Evolutionary conservation across 2,113 vertebrate species (phyloP).

Genomic region (Thamnophis sirtalis): DNA sequence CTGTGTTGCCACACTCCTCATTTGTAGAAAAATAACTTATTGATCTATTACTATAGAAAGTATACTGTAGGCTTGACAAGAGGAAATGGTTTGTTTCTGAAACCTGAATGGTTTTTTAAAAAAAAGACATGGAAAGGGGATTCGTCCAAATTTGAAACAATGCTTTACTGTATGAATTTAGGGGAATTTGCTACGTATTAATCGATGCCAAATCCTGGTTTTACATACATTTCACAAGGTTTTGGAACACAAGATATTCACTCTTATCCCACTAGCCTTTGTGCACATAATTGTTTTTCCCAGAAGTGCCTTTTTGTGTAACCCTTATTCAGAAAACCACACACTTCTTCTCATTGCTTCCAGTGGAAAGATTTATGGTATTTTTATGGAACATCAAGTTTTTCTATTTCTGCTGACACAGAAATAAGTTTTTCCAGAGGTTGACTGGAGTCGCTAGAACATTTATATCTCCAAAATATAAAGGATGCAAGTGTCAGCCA

Average conservation of each 20-base stretch:
- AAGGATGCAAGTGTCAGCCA: background rate
- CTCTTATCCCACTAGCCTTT: background rate
- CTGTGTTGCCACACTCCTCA: background rate
- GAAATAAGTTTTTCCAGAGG: background rate
- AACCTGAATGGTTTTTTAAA: background rate
- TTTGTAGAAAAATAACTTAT: background rate
- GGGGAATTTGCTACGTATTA: background rate
- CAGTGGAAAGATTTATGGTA: background rate
- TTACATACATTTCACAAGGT: background rate
- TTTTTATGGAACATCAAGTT: background rate
- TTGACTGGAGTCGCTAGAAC: background rate
- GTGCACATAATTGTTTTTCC: background rate
- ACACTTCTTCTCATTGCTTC: background rate
- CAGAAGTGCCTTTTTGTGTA: background rate
- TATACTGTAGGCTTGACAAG: background rate
- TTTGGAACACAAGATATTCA: background rate
- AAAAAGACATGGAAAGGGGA: background rate
- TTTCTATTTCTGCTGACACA: background rate
- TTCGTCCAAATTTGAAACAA: background rate
- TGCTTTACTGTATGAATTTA: background rate
- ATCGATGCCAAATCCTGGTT: background rate
- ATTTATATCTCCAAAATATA: background rate
- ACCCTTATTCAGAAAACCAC: background rate
- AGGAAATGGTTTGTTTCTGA: background rate
- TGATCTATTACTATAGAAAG: background rate